A percentile compares a stretch with the other conserved stretches of the same genome.
Evolutionary conservation across 2,113 vertebrate species (phyloP).

Genomic region (Lamprotornis superbus): DNA sequence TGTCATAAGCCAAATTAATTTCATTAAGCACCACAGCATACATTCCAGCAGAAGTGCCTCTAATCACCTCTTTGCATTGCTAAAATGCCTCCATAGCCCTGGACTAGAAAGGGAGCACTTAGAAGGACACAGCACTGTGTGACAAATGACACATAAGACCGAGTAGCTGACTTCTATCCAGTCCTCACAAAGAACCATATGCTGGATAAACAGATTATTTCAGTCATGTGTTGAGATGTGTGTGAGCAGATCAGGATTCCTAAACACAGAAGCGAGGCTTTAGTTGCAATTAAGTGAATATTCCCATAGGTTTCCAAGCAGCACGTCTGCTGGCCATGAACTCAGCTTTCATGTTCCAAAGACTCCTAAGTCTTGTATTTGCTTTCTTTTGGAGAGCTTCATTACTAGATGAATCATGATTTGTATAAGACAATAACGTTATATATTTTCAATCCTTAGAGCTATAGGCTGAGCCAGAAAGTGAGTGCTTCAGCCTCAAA

Average conservation of each 20-base stretch:
- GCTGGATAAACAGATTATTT: conserved; percentile 49
- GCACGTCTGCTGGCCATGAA: not conserved
- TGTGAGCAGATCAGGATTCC: conserved; percentile 41
- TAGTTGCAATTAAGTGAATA: not conserved
- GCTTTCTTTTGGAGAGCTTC: not conserved
- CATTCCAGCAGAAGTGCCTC: conserved; percentile 36
- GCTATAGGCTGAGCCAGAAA: not conserved
- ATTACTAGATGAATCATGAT: not conserved
- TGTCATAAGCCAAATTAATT: conserved; percentile 4
- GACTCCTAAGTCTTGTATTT: not conserved
- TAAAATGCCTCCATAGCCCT: conserved; percentile 12
- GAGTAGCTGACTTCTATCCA: not conserved
- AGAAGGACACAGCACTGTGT: not conserved
- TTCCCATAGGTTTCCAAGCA: not conserved
- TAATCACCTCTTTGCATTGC: conserved; percentile 35
- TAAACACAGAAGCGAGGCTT: not conserved
- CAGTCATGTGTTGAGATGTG: conserved; percentile 26
- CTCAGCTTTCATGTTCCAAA: not conserved
- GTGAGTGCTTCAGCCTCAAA: not conserved
- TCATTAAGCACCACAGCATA: not conserved
- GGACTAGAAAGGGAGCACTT: not conserved
- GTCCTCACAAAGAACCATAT: conserved; percentile 13
- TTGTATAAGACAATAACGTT: not conserved
- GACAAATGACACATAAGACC: not conserved
- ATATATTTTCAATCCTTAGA: not conserved